A percentile compares a stretch with the other conserved stretches of the same genome.
Conservation (phyloP, 2,888 invertebrate species). For the Oscheius onirici region DNA sequence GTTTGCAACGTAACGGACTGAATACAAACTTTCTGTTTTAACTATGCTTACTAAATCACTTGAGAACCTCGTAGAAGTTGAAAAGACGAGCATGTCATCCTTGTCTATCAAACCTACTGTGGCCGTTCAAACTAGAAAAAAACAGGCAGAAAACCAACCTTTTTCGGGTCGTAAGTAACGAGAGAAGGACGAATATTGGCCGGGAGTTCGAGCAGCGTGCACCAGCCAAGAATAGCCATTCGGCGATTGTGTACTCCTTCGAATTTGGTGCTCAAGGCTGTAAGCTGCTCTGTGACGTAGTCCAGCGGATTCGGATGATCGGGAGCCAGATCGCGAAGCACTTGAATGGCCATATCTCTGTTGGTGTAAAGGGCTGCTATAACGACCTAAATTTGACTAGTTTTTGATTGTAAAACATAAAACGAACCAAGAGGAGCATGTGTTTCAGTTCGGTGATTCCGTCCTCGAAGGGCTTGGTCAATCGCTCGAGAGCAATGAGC, state of each 20-base stretch:
- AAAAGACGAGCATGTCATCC: too few species aligned
- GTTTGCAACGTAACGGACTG: background rate
- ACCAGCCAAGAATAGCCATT: slow-evolving; percentile 36
- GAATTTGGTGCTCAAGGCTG: slow-evolving; percentile 17
- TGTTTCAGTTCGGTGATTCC: slow-evolving; percentile 32
- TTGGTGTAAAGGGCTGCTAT: slow-evolving; percentile 32
- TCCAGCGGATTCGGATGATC: slow-evolving; percentile 36
- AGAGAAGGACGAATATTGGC: slow-evolving; percentile 24
- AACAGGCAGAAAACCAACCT: slow-evolving; percentile 14
- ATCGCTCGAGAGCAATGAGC: slow-evolving; percentile 28
- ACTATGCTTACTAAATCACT: too few species aligned
- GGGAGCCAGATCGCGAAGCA: slow-evolving; percentile 29
- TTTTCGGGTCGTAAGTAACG: slow-evolving; percentile 33
- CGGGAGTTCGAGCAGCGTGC: slow-evolving; percentile 31
- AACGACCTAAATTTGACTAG: slow-evolving; percentile 11
- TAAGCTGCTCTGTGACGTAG: slow-evolving; percentile 26
- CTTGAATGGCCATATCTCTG: slow-evolving; percentile 23
- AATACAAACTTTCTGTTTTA: too few species aligned
- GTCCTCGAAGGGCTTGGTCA: slow-evolving; percentile 35
- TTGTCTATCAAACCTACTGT: too few species aligned
- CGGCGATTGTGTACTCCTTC: slow-evolving; percentile 30
- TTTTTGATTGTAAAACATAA: background rate
- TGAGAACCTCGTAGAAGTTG: too few species aligned
- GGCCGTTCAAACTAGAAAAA: too few species aligned
- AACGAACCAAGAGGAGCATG: slow-evolving; percentile 32